Evolutionary conservation across 1,140 invertebrate genomes (phyloP).

Genomic region (Bombus pascuorum): DNA sequence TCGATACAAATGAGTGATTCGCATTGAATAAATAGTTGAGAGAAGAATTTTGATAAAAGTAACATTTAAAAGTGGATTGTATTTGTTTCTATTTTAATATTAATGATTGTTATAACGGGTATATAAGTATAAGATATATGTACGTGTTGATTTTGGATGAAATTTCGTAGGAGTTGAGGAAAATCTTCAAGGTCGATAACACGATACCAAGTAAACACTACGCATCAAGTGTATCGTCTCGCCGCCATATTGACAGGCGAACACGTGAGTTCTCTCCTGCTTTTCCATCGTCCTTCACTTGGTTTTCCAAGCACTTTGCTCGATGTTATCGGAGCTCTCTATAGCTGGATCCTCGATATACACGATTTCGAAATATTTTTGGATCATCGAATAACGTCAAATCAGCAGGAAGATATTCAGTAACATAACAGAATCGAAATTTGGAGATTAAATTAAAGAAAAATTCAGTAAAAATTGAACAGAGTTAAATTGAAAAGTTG

Average conservation of each 20-base stretch:
- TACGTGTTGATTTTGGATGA: background rate
- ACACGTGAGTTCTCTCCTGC: conserved; percentile 56
- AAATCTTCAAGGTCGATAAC: background rate
- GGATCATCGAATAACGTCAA: background rate
- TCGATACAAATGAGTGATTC: no score
- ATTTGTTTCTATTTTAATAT: background rate
- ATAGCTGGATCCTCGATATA: background rate
- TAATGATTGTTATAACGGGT: background rate
- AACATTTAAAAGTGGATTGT: background rate
- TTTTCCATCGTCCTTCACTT: conserved; percentile 25
- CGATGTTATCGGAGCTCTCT: conserved; percentile 27
- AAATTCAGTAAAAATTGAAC: background rate
- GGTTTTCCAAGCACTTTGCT: conserved; percentile 53
- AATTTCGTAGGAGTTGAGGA: background rate
- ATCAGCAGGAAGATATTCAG: background rate
- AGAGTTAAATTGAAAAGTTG: background rate
- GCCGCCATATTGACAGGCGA: conserved; percentile 62
- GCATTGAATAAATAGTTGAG: no score
- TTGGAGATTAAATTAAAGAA: background rate
- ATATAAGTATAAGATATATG: background rate
- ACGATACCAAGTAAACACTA: conserved; percentile 60
- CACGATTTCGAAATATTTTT: background rate
- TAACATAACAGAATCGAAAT: background rate
- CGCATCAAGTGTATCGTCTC: conserved; percentile 52
- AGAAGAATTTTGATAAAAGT: no score